These are phyloP conservation scores for Pedicia rivosa DNA, from an alignment of 2,888 invertebrate species.

Conservation along the genomic window DNA sequence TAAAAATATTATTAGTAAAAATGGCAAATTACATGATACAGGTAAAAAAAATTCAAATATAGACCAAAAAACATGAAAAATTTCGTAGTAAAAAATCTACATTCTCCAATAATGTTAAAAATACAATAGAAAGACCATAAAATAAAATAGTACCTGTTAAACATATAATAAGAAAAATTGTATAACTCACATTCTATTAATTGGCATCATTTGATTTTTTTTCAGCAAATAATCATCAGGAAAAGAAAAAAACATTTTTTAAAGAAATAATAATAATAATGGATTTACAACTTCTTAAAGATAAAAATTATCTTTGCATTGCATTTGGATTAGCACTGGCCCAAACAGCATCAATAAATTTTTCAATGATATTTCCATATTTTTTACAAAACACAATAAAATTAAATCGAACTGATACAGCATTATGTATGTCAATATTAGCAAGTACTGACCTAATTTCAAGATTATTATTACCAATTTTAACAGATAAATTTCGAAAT, in stretches of 20 bases:
- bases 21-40: slow-evolving; percentile 16
- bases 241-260: neutral
- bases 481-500: slow-evolving; percentile 43
- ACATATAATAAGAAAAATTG: no score
- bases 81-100: no score
- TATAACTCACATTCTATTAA: no score
- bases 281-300: slow-evolving; percentile 45
- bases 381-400: slow-evolving; percentile 37
- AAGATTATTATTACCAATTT: slow-evolving; percentile 44
- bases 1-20: slow-evolving; percentile 3
- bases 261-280: slow-evolving; percentile 32
- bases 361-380: slow-evolving; percentile 52
- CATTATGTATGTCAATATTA: slow-evolving; percentile 52
- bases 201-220: no score
- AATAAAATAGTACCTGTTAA: no score
- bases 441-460: slow-evolving; percentile 49
- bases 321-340: slow-evolving; percentile 48
- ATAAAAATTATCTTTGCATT: slow-evolving; percentile 46
- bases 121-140: no score
- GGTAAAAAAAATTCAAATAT: no score
- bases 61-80: no score
- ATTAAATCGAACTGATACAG: slow-evolving; percentile 37
- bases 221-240: no score
- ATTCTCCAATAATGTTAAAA: no score
- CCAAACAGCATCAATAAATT: slow-evolving; percentile 51